Evolutionary conservation across 1,140 invertebrate genomes (phyloP).

Genomic region (silkworm (Bombyx mori)): DNA sequence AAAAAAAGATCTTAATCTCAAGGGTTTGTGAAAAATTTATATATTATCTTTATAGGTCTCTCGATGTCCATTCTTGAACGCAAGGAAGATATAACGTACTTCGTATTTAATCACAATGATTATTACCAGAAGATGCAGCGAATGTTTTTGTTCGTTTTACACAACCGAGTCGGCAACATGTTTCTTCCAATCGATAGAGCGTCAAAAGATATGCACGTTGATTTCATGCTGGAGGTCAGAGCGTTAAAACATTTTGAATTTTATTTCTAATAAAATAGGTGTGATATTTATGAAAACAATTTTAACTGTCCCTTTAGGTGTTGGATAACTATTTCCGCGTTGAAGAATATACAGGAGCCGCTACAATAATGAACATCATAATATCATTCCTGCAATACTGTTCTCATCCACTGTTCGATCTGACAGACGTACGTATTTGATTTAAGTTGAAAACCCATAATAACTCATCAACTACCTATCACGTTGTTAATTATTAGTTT

Average conservation of each 20-base stretch:
- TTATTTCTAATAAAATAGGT: neutral
- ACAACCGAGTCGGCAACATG: neutral
- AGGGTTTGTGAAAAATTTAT: neutral
- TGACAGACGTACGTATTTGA: constrained; percentile 26
- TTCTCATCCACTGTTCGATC: constrained; percentile 29
- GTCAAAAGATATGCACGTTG: constrained; percentile 74
- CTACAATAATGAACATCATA: constrained; percentile 42
- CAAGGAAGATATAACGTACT: constrained; percentile 72
- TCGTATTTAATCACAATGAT: constrained; percentile 84
- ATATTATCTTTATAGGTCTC: constrained; percentile 68
- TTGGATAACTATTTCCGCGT: constrained; percentile 73
- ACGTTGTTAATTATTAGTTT: neutral
- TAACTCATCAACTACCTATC: neutral
- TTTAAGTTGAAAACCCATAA: neutral
- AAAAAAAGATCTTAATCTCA: neutral
- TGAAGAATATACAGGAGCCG: constrained; percentile 24
- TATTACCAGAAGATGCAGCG: constrained; percentile 84
- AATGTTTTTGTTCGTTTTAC: constrained; percentile 74
- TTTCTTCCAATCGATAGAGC: neutral
- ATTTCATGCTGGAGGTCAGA: constrained; percentile 54
- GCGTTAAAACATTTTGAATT: neutral
- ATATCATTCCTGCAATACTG: constrained; percentile 80
- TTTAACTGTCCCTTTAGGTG: constrained; percentile 78
- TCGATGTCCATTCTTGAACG: constrained; percentile 79
- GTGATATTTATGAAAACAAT: neutral